phyloP scores from a whole-genome alignment of 2,797 vertebrate genomes.

The Dicrostonyx torquatus region DNA sequence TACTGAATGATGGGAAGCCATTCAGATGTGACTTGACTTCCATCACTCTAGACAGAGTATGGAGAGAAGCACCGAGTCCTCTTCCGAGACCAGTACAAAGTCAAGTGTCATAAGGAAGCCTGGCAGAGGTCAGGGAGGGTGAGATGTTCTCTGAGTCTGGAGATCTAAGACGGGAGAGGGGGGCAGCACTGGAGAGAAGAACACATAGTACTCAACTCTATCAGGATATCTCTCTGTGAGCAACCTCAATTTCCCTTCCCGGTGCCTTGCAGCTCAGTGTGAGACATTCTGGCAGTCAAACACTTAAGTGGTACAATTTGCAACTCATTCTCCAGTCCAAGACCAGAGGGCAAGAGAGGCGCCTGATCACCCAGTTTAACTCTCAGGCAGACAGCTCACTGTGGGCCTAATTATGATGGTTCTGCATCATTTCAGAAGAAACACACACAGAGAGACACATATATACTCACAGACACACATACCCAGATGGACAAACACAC shows the following conservation, averaged over 20 bases:
- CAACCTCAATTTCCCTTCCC: slow-evolving; percentile 25
- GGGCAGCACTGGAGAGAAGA: not conserved
- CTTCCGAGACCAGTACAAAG: not conserved
- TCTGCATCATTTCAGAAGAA: slow-evolving; percentile 77
- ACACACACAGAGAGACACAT: not conserved
- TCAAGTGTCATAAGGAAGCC: not conserved
- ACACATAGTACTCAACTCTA: not conserved
- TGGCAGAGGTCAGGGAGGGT: not conserved
- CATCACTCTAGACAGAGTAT: not conserved
- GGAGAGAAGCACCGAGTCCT: not conserved
- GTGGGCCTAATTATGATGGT: slow-evolving; percentile 75
- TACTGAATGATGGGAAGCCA: not conserved
- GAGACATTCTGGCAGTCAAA: slow-evolving; percentile 67
- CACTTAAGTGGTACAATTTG: slow-evolving; percentile 68
- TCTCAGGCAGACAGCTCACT: slow-evolving; percentile 72
- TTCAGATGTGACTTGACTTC: not conserved
- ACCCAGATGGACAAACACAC: not conserved
- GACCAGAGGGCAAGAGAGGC: slow-evolving; percentile 78
- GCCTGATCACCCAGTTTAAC: slow-evolving; percentile 72
- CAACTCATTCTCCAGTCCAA: slow-evolving; percentile 70
- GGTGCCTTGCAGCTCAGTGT: slow-evolving; percentile 62
- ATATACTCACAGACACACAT: not conserved
- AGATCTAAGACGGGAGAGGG: not conserved
- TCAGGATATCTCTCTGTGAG: slow-evolving; percentile 20
- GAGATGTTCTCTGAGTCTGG: not conserved